These are phyloP conservation scores for Spinibarbus caldwelli DNA, from an alignment of 2,797 vertebrate species.

Conservation along the genomic window DNA sequence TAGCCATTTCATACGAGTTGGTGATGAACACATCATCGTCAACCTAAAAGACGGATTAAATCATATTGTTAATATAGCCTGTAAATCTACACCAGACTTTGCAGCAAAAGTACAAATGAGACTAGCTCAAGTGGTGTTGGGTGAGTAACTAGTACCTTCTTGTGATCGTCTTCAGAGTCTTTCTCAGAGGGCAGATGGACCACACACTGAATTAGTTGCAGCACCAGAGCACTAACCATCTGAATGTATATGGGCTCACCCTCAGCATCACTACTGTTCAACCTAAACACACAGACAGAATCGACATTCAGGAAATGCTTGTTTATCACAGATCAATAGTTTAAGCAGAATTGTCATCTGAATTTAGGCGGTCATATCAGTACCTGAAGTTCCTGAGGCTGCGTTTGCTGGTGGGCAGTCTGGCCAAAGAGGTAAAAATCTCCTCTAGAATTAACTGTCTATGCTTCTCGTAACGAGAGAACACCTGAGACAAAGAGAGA, in stretches of 20 bases:
- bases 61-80: neutral
- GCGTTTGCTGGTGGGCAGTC: slow-evolving; percentile 97
- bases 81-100: neutral
- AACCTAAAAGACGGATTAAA: slow-evolving; percentile 75
- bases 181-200: slow-evolving; percentile 92
- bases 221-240: slow-evolving; percentile 96
- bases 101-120: neutral
- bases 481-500: slow-evolving; percentile 79
- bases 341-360: neutral
- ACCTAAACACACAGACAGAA: slow-evolving; percentile 71
- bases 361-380: slow-evolving; percentile 19
- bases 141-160: slow-evolving; percentile 63
- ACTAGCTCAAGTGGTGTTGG: neutral
- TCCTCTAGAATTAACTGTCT: slow-evolving; percentile 96
- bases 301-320: neutral
- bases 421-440: slow-evolving; percentile 96
- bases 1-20: slow-evolving; percentile 96
- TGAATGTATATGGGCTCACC: slow-evolving; percentile 97
- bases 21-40: slow-evolving; percentile 96
- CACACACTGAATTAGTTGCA: slow-evolving; percentile 97
- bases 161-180: slow-evolving; percentile 88
- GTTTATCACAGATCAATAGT: neutral
- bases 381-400: slow-evolving; percentile 98
- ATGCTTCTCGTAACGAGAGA: slow-evolving; percentile 97
- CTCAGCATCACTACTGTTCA: slow-evolving; percentile 95